phyloP scores from a whole-genome alignment of 2,888 invertebrate genomes.

The Xiphydria camelus region DNA sequence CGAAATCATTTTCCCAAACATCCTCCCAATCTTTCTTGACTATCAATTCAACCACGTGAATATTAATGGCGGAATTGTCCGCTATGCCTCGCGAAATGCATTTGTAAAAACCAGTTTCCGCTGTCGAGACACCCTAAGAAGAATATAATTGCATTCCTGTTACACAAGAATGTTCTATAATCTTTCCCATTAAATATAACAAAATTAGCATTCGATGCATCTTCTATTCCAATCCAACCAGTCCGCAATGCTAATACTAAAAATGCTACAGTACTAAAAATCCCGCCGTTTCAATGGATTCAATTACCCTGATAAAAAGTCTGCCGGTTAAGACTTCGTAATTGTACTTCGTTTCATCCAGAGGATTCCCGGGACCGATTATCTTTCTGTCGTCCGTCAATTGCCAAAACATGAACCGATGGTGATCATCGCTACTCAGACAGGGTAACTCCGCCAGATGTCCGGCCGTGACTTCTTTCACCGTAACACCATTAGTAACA shows the following conservation, averaged over 20 bases:
- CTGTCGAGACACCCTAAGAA: conserved; percentile 63
- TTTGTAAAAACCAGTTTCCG: conserved; percentile 68
- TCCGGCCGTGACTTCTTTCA: conserved; percentile 63
- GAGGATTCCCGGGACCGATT: conserved; percentile 67
- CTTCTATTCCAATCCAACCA: too few relatives aligned
- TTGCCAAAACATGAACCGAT: conserved; percentile 73
- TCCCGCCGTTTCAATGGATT: neutral
- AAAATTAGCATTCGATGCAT: too few relatives aligned
- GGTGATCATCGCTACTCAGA: conserved; percentile 67
- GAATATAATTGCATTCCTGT: neutral
- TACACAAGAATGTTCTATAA: neutral
- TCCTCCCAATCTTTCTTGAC: conserved; percentile 61
- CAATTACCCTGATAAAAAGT: conserved; percentile 67
- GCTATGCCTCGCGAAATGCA: conserved; percentile 66
- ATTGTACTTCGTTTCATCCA: conserved; percentile 67
- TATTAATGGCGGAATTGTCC: conserved; percentile 59
- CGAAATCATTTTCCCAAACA: conserved; percentile 51
- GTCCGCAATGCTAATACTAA: too few relatives aligned
- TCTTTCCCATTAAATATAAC: too few relatives aligned
- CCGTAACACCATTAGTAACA: conserved; percentile 35
- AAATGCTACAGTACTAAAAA: neutral
- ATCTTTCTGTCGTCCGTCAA: conserved; percentile 61
- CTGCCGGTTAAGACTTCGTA: conserved; percentile 72
- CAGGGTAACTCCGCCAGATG: conserved; percentile 66
- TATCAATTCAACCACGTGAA: conserved; percentile 65